Evolutionary conservation across 2,113 vertebrate species (phyloP), one percentile per base, ranked within the genome.

Genomic region (Panurus biarmicus): DNA sequence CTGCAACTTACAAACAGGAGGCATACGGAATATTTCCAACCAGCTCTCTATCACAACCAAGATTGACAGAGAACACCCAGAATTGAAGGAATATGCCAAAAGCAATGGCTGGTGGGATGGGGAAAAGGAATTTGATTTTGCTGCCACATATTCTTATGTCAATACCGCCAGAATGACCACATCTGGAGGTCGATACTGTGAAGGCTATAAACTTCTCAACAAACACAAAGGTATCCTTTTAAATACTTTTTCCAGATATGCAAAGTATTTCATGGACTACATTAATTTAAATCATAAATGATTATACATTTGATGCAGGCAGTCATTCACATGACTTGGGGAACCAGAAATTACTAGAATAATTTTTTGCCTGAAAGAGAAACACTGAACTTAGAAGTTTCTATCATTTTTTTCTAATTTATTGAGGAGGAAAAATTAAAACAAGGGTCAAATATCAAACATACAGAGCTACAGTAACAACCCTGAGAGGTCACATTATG

Each of bases 1-100:
- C 31, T 3, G 9, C 15, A 73, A 88, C 79, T 96, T 96, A 28
- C 70, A 88, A 97, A 97, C 67, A 98, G 99, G 94, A 51, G 98
- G 98, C 15, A 71, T 98, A 93, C 98, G 98, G 61, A 99, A 99
- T 97, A 99, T 99, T 97, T 99, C 99, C 57, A 99, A 99, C 94
- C 98, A 99, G 95, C 98, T 99, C 66, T 98, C 98, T 50, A 98
- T 99, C 96, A 99, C 98, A 35, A 99, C 98, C 25, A 99, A 98
- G 94, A 98, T 99, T 71, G 98, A 99, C 97, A 98, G 89, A 93
- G 98, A 99, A 74, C 99, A 99, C 80, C 98, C 98, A 42, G 85
- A 96, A 72, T 14, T 99, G 97, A 98, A 97, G 92, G 97, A 95
- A 82, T 98, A 99, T 54, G 99, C 99, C 40, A 98, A 80, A 76